Conservation (phyloP, 2,888 invertebrate genomes). For the Stenotaenia linearis region DNA sequence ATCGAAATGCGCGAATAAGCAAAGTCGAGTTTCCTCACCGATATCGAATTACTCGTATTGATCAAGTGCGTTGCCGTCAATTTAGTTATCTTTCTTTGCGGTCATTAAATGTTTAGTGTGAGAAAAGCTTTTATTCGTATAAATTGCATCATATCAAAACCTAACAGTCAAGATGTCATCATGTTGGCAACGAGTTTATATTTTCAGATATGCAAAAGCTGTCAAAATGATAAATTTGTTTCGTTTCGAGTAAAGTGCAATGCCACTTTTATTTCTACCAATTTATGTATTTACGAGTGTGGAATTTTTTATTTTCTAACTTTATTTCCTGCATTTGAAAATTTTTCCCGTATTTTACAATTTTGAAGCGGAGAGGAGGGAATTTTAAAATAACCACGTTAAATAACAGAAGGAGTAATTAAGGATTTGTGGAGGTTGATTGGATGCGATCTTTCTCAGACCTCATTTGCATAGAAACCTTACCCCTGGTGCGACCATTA, state of each 20-base stretch:
- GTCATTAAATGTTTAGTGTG: background rate
- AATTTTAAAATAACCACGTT: background rate
- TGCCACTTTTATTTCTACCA: background rate
- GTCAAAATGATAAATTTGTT: slow-evolving; percentile 11
- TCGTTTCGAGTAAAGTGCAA: background rate
- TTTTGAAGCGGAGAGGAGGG: background rate
- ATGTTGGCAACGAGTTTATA: background rate
- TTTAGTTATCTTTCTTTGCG: background rate
- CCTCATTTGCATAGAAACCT: background rate
- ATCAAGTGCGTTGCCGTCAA: background rate
- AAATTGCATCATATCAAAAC: background rate
- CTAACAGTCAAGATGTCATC: background rate
- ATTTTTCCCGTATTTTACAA: background rate
- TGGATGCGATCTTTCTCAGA: background rate
- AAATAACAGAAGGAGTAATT: slow-evolving; percentile 1
- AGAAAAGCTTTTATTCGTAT: background rate
- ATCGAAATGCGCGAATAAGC: too few species aligned
- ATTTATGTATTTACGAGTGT: background rate
- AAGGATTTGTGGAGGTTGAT: background rate
- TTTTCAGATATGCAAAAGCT: background rate
- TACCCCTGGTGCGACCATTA: background rate
- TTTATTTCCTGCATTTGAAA: background rate
- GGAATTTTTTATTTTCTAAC: background rate
- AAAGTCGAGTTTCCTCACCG: too few species aligned
- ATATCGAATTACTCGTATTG: background rate